phyloP scores from a whole-genome alignment of 2,888 invertebrate genomes.

The Netelia melanura region DNA sequence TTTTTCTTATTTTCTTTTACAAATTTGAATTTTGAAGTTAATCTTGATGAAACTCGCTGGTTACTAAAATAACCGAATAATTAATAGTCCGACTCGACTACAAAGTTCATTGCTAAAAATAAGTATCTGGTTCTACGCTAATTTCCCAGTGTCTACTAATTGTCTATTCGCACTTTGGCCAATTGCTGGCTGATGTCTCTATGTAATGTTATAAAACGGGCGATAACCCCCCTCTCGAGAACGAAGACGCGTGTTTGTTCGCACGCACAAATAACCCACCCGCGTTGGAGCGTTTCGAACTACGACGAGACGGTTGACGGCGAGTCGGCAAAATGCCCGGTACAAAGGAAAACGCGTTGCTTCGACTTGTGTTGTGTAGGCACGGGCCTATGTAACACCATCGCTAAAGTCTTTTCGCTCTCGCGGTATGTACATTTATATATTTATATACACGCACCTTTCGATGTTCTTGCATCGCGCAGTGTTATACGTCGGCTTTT shows the following conservation, averaged over 20 bases:
- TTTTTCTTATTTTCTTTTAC: too few relatives aligned
- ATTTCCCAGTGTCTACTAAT: slow-evolving; percentile 1
- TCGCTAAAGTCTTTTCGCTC: slow-evolving; percentile 40
- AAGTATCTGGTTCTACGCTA: not conserved
- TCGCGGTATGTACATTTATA: not conserved
- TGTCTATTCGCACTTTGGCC: slow-evolving; percentile 12
- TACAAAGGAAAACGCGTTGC: slow-evolving; percentile 63
- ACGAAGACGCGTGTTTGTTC: slow-evolving; percentile 10
- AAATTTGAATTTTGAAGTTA: too few relatives aligned
- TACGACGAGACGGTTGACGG: slow-evolving; percentile 13
- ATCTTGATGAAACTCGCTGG: too few relatives aligned
- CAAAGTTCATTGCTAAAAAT: too few relatives aligned
- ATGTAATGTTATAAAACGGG: slow-evolving; percentile 20
- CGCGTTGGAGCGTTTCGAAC: slow-evolving; percentile 52
- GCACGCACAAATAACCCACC: slow-evolving; percentile 44
- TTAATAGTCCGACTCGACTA: too few relatives aligned
- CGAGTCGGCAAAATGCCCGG: slow-evolving; percentile 54
- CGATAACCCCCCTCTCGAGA: slow-evolving; percentile 1
- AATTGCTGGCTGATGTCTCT: slow-evolving; percentile 31
- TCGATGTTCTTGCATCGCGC: slow-evolving; percentile 11
- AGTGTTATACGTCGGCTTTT: slow-evolving; percentile 30
- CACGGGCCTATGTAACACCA: slow-evolving; percentile 9
- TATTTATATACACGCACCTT: slow-evolving; percentile 1
- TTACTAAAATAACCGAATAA: too few relatives aligned
- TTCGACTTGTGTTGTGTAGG: slow-evolving; percentile 16